Percentiles rank a stretch among this genome's conserved stretches.
Conservation (phyloP, 2,888 invertebrate genomes). For the Melanargia galathea region DNA sequence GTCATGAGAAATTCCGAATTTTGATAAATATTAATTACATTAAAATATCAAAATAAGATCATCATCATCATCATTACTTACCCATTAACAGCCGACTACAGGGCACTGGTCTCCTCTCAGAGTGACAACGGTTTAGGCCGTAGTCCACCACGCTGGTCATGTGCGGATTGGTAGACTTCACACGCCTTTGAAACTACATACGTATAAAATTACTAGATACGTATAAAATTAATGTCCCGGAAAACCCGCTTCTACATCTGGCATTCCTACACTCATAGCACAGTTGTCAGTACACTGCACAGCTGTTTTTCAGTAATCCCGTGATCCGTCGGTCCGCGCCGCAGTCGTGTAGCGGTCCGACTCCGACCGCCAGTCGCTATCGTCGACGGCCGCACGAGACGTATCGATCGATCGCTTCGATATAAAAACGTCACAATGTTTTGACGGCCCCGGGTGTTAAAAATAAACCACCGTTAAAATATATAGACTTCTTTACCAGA, state of each 20-base stretch:
- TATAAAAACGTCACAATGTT: slow-evolving; percentile 53
- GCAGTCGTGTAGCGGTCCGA: slow-evolving; percentile 46
- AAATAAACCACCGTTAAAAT: slow-evolving; percentile 6
- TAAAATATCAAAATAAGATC: too few species aligned
- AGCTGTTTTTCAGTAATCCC: slow-evolving; percentile 21
- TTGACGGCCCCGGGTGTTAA: slow-evolving; percentile 46
- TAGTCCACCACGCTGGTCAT: too few species aligned
- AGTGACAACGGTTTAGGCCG: too few species aligned
- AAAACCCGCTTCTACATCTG: slow-evolving; percentile 7
- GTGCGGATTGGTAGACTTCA: too few species aligned
- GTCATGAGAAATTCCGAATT: too few species aligned
- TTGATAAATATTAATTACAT: too few species aligned
- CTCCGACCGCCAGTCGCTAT: slow-evolving; percentile 42
- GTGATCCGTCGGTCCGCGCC: slow-evolving; percentile 27
- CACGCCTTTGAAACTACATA: too few species aligned
- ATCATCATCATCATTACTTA: too few species aligned
- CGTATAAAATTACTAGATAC: too few species aligned
- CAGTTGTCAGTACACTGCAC: background rate
- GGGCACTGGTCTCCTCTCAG: too few species aligned
- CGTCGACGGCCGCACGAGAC: slow-evolving; percentile 35
- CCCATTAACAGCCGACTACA: too few species aligned
- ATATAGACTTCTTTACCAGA: slow-evolving; percentile 3
- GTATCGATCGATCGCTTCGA: slow-evolving; percentile 60
- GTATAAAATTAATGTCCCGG: background rate
- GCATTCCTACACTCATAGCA: slow-evolving; percentile 19